Conservation (phyloP, 2,113 vertebrate genomes). For the Trogon melanurus region DNA sequence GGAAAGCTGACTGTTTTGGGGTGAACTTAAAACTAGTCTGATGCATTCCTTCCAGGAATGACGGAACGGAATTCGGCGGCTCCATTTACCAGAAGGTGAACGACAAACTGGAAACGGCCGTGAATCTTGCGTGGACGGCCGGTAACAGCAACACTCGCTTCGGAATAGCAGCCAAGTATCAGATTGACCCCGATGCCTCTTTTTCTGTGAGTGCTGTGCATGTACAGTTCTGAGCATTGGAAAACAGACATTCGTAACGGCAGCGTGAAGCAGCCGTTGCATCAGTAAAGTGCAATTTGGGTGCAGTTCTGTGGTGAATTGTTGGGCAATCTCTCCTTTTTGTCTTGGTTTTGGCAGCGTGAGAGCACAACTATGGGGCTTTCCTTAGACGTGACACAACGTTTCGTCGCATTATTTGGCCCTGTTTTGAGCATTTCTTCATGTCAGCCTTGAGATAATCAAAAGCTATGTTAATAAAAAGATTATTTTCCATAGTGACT, state of each 20-base stretch:
- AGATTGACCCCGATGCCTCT: slow-evolving; percentile 92
- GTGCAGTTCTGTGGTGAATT: neutral
- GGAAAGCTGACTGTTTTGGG: neutral
- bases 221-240: neutral
- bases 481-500: neutral
- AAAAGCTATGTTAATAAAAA: neutral
- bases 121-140: slow-evolving; percentile 96
- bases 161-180: slow-evolving; percentile 97
- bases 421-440: neutral
- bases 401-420: neutral
- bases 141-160: slow-evolving; percentile 98
- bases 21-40: neutral
- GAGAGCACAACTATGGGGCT: neutral
- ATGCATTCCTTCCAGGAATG: slow-evolving; percentile 83
- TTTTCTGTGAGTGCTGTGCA: slow-evolving; percentile 87
- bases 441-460: neutral
- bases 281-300: accelerated
- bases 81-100: slow-evolving; percentile 99
- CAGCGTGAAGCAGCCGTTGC: neutral
- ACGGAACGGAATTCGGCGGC: slow-evolving; percentile 96
- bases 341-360: neutral
- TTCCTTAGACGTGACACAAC: neutral
- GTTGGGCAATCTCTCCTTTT: neutral
- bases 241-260: neutral
- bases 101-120: slow-evolving; percentile 93